Percentiles rank a stretch among this genome's conserved stretches.
Evolutionary conservation across 2,113 vertebrate genomes (phyloP).

Genomic region (Rhinolophus sinicus): DNA sequence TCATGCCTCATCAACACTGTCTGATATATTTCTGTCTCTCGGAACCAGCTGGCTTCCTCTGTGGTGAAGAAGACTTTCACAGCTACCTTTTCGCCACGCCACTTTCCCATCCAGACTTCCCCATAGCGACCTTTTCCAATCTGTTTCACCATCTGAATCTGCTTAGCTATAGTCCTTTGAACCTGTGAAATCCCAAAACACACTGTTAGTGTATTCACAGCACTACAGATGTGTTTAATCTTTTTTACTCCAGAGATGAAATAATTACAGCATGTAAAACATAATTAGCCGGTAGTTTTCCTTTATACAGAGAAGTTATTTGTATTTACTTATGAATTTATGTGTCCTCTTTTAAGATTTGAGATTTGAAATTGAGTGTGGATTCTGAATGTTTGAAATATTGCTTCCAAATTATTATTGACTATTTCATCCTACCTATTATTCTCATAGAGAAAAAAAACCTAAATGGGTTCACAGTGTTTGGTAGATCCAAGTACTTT

Average conservation of each 20-base stretch:
- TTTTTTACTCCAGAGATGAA: not conserved
- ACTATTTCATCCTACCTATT: not conserved
- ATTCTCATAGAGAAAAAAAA: not conserved
- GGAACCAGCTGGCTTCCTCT: constrained; percentile 98
- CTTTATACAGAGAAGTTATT: not conserved
- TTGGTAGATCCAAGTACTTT: not conserved
- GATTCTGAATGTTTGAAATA: not conserved
- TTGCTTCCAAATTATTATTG: not conserved
- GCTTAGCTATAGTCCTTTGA: constrained; percentile 98
- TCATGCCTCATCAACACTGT: constrained; percentile 98
- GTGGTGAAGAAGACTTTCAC: constrained; percentile 99
- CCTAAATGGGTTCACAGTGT: not conserved
- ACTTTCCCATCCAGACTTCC: constrained; percentile 98
- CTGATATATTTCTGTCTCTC: constrained; percentile 99
- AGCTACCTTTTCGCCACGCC: constrained; percentile 97
- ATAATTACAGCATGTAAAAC: constrained; percentile 10
- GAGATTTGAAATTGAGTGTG: not conserved
- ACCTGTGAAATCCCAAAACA: constrained; percentile 87
- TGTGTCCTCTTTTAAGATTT: not conserved
- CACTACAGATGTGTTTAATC: not conserved
- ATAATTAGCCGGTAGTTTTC: not conserved
- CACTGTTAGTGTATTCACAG: not conserved
- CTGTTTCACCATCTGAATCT: constrained; percentile 99
- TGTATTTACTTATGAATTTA: not conserved
- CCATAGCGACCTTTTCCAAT: constrained; percentile 98